Base-by-base conservation (phyloP, 2,797 vertebrate genomes). In the Eidolon dupreanum region DNA sequence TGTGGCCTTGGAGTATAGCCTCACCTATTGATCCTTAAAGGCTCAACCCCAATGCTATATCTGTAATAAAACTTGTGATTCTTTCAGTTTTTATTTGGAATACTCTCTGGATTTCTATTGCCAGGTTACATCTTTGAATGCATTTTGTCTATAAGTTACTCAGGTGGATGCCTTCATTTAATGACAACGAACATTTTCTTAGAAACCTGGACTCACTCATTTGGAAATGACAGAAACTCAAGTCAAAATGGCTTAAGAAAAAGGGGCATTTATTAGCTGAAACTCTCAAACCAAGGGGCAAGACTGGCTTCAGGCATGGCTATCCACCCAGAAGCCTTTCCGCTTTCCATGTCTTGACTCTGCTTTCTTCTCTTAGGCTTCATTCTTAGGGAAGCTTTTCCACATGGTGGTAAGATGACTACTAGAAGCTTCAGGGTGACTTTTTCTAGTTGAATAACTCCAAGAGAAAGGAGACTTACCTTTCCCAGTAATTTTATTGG, bases 141-240 rank as follows among this genome's bases (percentile, higher is more conserved):
- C 33, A 38, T 78, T 93, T 36, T 75, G 8, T 91, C 31, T 88
- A 8, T 94, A n/a, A 81, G 87, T 93, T 77, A 78, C 36, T 93
- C 41, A 84, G 70, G 36, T 87, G 63, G 20, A 31, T 74, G 4
- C 53, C 31, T 94, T 92, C 36, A 63, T 90, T 94, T 68, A 84
- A 86, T 78, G 33, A n/a, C 75, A 92, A 3, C 93, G 84, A 95
- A 68, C 1, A 31, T 88, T 84, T 95, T 24, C 26, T 75, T 70
- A 91, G 82, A 96, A 93, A 68, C 43, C 43, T 79, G 22, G 22
- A 63, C 26, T 65, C 8, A 51, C 12, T 78, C 26, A 61, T 13
- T 78, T 88, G n/a, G 9, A 85, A 41, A 81, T 75, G 66, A 66
- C 4, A 77, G 57, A 85, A 82, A 73, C 46, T 43, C 57, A 65